These are phyloP conservation scores for Sandelia bainsii DNA, from an alignment of 2,797 vertebrate species.

Conservation along the genomic window DNA sequence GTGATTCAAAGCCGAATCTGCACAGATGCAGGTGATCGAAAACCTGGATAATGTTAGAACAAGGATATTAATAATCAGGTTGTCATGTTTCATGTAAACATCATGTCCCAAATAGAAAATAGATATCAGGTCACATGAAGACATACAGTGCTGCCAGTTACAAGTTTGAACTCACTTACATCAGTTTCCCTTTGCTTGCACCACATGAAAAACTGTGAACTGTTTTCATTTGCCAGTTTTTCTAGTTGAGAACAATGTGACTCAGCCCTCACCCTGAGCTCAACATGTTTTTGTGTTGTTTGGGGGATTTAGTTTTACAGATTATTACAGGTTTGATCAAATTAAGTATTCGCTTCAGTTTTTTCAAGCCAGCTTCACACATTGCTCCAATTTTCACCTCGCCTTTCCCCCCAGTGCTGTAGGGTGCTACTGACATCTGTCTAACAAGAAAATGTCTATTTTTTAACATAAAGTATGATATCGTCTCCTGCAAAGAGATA, in stretches of 20 bases:
- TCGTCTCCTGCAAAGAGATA: neutral
- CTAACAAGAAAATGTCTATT: conserved; percentile 1
- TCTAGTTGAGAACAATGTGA: neutral
- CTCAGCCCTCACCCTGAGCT: neutral
- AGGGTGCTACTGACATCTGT: conserved; percentile 8
- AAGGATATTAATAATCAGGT: neutral
- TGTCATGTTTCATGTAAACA: neutral
- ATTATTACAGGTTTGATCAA: conserved; percentile 10
- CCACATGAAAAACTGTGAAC: neutral
- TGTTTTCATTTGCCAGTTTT: neutral
- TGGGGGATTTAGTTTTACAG: neutral
- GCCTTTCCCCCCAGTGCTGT: neutral
- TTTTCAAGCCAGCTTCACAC: conserved; percentile 12
- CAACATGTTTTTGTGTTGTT: neutral
- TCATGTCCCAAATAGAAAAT: neutral
- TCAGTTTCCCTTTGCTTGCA: neutral
- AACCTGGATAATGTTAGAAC: too few relatives aligned
- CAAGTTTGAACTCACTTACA: neutral
- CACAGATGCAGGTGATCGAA: too few relatives aligned
- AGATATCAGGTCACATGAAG: neutral
- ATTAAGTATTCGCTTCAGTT: neutral
- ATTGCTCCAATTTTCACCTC: conserved; percentile 39
- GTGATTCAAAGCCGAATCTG: too few relatives aligned
- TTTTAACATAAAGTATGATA: neutral
- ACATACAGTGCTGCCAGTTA: neutral